Conservation (phyloP, 2,797 vertebrate genomes). For the Tauraco hartlaubi region DNA sequence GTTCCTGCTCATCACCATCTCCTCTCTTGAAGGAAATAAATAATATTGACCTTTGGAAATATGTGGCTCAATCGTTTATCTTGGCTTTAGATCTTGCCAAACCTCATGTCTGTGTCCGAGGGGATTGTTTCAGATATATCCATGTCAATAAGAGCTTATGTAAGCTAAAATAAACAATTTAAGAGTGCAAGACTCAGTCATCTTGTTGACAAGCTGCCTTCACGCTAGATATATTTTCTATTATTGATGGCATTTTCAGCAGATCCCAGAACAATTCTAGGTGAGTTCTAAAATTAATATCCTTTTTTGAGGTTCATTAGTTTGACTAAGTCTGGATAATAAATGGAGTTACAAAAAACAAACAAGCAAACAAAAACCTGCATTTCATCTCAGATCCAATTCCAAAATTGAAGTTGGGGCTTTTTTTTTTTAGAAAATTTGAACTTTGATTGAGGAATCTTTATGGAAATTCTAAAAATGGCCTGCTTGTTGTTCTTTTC, state of each 20-base stretch:
- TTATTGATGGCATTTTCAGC: slow-evolving; percentile 35
- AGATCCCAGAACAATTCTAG: slow-evolving; percentile 39
- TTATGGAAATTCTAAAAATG: slow-evolving; percentile 1
- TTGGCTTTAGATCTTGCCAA: slow-evolving; percentile 62
- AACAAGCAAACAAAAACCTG: neutral
- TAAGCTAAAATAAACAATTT: slow-evolving; percentile 74
- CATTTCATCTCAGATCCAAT: neutral
- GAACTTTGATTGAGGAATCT: neutral
- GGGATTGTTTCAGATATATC: slow-evolving; percentile 64
- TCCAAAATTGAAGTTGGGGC: neutral
- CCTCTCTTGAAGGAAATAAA: neutral
- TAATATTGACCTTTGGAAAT: slow-evolving; percentile 42
- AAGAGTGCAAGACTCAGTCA: slow-evolving; percentile 61
- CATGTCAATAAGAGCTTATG: slow-evolving; percentile 70
- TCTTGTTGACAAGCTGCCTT: slow-evolving; percentile 73
- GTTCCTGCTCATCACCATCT: slow-evolving; percentile 31
- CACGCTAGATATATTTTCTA: slow-evolving; percentile 49
- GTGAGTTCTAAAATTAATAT: slow-evolving; percentile 57
- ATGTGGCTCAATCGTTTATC: slow-evolving; percentile 27
- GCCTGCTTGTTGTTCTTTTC: neutral
- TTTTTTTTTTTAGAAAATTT: neutral
- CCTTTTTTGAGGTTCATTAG: neutral
- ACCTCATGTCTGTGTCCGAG: slow-evolving; percentile 35
- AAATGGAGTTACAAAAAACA: neutral
- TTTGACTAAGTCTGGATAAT: slow-evolving; percentile 12